Evolutionary conservation across 1,140 invertebrate species (phyloP).

Genomic region (Chelonus insularis): DNA sequence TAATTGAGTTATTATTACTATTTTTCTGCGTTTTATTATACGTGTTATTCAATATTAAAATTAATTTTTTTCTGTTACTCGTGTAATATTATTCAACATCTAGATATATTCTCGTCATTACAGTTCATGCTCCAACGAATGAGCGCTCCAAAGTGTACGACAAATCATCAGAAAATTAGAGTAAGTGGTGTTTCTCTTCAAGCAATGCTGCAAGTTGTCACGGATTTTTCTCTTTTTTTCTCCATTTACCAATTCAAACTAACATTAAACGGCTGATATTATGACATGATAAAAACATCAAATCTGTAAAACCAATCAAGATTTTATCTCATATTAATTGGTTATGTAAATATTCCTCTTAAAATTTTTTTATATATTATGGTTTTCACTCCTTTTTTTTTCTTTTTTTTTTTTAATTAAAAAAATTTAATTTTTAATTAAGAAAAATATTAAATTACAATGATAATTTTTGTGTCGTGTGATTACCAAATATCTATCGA

Average conservation of each 20-base stretch:
- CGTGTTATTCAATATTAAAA: not conserved
- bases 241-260: slow-evolving; percentile 3
- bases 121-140: slow-evolving; percentile 88
- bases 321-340: no score
- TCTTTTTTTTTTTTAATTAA: no score
- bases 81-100: slow-evolving; percentile 28
- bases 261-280: no score
- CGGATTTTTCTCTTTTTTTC: slow-evolving; percentile 26
- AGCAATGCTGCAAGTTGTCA: slow-evolving; percentile 46
- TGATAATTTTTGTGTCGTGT: not conserved
- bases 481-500: slow-evolving; percentile 15
- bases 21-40: not conserved
- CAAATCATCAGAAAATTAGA: slow-evolving; percentile 86
- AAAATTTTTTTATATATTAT: no score
- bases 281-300: no score
- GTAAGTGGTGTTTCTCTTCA: slow-evolving; percentile 72
- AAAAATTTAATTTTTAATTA: not conserved
- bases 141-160: slow-evolving; percentile 80
- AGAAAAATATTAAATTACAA: not conserved
- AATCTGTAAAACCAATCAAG: no score
- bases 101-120: slow-evolving; percentile 61
- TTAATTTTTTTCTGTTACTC: slow-evolving; percentile 17
- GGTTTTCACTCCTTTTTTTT: no score
- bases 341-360: no score
- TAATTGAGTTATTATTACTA: no score